phyloP scores from a whole-genome alignment of 2,888 invertebrate genomes.

The Maniola hyperantus region DNA sequence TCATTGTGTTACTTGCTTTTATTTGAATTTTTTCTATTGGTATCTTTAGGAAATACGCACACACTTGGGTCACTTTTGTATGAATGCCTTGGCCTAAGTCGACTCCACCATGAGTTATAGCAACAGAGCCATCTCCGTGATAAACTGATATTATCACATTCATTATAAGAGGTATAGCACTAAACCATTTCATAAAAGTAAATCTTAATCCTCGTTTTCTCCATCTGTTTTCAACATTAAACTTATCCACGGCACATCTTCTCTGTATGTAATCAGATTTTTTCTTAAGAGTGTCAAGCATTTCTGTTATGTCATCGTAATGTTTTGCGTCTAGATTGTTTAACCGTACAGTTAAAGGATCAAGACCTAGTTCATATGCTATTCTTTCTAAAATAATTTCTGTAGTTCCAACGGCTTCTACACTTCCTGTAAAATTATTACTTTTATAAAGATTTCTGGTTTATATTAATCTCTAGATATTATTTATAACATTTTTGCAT shows the following conservation, averaged over 20 bases:
- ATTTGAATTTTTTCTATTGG: slow-evolving; percentile 83
- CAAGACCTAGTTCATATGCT: slow-evolving; percentile 77
- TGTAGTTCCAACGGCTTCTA: slow-evolving; percentile 84
- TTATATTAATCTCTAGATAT: no score
- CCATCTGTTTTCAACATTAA: slow-evolving; percentile 88
- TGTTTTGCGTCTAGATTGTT: slow-evolving; percentile 61
- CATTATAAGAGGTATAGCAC: slow-evolving; percentile 76
- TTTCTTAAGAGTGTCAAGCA: slow-evolving; percentile 69
- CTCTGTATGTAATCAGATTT: slow-evolving; percentile 70
- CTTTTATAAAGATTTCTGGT: no score
- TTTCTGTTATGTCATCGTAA: slow-evolving; percentile 63
- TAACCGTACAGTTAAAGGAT: slow-evolving; percentile 80
- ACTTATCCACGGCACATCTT: slow-evolving; percentile 73
- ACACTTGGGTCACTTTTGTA: slow-evolving; percentile 88
- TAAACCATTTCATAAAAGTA: slow-evolving; percentile 86
- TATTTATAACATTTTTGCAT: no score
- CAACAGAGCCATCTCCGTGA: slow-evolving; percentile 86
- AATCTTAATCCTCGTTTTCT: slow-evolving; percentile 89
- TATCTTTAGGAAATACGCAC: slow-evolving; percentile 85
- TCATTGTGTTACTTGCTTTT: slow-evolving; percentile 79
- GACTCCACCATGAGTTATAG: slow-evolving; percentile 85
- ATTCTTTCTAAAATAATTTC: slow-evolving; percentile 87
- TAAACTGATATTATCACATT: slow-evolving; percentile 85
- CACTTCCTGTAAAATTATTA: slow-evolving; percentile 67
- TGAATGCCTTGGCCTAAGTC: slow-evolving; percentile 91